Percentiles rank a stretch among this genome's conserved stretches.
These are phyloP conservation scores for Caenorhabditis sp. DNA, from an alignment of 2,888 invertebrate species.

Conservation along the genomic window DNA sequence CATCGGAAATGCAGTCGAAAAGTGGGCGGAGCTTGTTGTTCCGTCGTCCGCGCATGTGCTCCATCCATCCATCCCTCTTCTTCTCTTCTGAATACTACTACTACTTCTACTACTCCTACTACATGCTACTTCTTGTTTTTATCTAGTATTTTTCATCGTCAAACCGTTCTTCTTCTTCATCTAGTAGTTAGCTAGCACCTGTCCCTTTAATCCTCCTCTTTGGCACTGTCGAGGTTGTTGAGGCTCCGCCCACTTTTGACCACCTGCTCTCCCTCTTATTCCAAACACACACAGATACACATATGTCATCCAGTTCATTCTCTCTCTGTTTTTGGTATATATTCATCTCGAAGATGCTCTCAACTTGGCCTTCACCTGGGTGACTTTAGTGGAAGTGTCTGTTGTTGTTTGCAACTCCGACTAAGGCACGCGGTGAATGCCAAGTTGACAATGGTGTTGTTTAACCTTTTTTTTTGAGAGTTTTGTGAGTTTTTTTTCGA, in stretches of 20 bases:
- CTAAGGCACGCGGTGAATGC: conserved; percentile 69
- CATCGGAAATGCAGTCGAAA: too few species aligned
- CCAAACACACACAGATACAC: too few species aligned
- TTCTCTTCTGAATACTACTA: conserved; percentile 4
- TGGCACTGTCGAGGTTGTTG: too few species aligned
- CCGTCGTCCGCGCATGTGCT: not conserved
- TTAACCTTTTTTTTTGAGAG: not conserved
- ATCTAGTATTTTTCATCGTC: not conserved
- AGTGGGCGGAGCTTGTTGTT: not conserved
- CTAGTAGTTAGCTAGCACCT: too few species aligned
- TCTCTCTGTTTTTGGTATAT: conserved; percentile 8
- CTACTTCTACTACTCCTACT: conserved; percentile 3
- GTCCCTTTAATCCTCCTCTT: not conserved
- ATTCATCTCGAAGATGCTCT: not conserved
- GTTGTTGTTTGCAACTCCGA: conserved; percentile 19
- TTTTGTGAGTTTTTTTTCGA: not conserved
- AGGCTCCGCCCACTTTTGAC: conserved; percentile 11
- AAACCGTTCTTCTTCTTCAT: too few species aligned
- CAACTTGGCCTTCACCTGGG: conserved; percentile 44
- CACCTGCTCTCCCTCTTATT: conserved; percentile 17
- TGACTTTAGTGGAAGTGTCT: conserved; percentile 52
- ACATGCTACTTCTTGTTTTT: not conserved
- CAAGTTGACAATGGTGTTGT: conserved; percentile 29
- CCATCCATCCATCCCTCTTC: not conserved
- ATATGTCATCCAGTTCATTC: conserved; percentile 17